Base-by-base conservation (phyloP, 2,113 vertebrate genomes). In the Tamias sibiricus region DNA sequence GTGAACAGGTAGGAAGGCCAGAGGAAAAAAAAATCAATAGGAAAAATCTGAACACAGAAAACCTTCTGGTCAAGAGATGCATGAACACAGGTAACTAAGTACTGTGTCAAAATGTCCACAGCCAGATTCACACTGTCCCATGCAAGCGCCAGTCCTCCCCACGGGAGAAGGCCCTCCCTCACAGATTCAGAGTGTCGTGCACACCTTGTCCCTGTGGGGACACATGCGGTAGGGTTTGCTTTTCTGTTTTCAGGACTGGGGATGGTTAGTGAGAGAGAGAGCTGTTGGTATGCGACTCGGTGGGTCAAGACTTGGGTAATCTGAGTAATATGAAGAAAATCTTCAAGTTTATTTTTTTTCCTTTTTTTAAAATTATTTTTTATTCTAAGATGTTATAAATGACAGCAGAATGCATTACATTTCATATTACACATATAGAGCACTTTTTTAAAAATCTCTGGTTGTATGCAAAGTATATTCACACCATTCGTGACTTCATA, bases 1-100 rank as follows among this genome's bases (percentile, higher is more conserved):
- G 71, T 71, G 35, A 62, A 54, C 37, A 35, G 9, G 11, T 49
- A 80, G 64, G 26, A 75, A 74, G 40, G 14, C 30, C 47, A 76
- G 75, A 86, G 40, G n/a, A 26, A 69, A 49, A 69, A 49, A 49
- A n/a, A 44, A 28, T 66, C 81, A 84, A 69, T 9, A 84, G 19
- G 54, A 47, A 80, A 95, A 87, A 28, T 69, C 4, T 47, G n/a
- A 84, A 93, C 19, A 74, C 20, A 52, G 19, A 42, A 90, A 96
- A 54, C 3, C 0, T 40, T 44, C 35, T 71, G 14, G 10, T 7
- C 12, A 86, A 95, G 88, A 76, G 66, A 5, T 71, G 22, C 95
- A 69, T 74, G 57, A 59, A 59, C 57, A 59, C 0, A 81, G 32
- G 26, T 8, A 32, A 80, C 35, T 69, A 84, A 93, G 68, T 49